phyloP scores from a whole-genome alignment of 2,113 vertebrate species.

The Oncorhynchus masou region DNA sequence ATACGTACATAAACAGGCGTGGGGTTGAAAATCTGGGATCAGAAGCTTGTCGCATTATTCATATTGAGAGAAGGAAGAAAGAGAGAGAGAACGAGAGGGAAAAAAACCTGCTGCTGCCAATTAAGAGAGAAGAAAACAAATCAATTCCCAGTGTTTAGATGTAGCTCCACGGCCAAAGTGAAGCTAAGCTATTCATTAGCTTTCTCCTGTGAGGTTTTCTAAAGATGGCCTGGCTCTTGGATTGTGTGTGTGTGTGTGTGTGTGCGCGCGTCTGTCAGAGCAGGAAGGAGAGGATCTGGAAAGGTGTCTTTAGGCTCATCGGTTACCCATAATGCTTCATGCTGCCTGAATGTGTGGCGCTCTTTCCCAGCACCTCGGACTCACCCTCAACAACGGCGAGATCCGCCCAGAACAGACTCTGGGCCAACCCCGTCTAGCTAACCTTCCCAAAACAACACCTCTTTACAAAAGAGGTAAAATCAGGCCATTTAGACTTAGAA shows the following conservation, averaged over 20 bases:
- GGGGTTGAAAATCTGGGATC: constrained; percentile 70
- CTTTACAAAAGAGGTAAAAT: too few species aligned
- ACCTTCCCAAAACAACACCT: too few species aligned
- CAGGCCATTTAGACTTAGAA: too few species aligned
- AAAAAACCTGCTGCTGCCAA: constrained; percentile 65
- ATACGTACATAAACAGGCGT: constrained; percentile 81
- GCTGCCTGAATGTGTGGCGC: constrained; percentile 54
- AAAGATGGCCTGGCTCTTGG: constrained; percentile 59
- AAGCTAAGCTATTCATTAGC: constrained; percentile 64
- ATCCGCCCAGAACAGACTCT: constrained; percentile 40
- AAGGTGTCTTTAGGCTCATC: constrained; percentile 63
- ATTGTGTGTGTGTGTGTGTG: constrained; percentile 35
- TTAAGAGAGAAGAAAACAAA: constrained; percentile 69
- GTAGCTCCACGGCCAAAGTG: constrained; percentile 61
- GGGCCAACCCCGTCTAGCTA: too few species aligned
- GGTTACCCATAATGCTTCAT: constrained; percentile 59
- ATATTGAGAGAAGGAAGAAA: constrained; percentile 51
- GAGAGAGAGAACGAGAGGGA: constrained; percentile 55
- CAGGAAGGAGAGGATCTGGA: constrained; percentile 54
- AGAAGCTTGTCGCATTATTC: constrained; percentile 74
- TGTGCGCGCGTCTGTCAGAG: constrained; percentile 27
- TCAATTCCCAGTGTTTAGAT: constrained; percentile 65
- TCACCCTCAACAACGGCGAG: constrained; percentile 62
- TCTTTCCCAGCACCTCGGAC: constrained; percentile 65
- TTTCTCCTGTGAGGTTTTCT: constrained; percentile 50